Evolutionary conservation across 1,140 invertebrate species (phyloP).

Genomic region (Sarcophaga bullata): DNA sequence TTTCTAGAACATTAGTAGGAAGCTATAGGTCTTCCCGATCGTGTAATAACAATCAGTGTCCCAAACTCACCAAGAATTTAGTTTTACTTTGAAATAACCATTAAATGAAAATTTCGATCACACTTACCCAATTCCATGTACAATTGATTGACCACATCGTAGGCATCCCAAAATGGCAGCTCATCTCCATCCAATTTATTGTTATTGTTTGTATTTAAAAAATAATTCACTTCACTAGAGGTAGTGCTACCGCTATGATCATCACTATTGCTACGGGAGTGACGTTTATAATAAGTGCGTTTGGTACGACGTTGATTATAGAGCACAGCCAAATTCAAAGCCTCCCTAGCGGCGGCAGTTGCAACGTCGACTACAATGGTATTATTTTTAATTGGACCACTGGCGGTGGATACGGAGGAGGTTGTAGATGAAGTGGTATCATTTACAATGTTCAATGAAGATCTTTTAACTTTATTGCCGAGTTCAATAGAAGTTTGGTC

Average conservation of each 20-base stretch:
- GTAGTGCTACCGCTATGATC: constrained; percentile 49
- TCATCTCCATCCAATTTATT: constrained; percentile 53
- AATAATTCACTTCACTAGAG: constrained; percentile 48
- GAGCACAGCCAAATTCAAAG: constrained; percentile 57
- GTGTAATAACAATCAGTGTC: too few species aligned
- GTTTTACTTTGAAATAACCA: too few species aligned
- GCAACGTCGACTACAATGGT: constrained; percentile 27
- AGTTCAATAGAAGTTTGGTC: background rate
- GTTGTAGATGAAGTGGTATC: constrained; percentile 26
- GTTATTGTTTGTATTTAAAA: background rate
- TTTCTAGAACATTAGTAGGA: too few species aligned
- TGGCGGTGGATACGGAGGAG: background rate
- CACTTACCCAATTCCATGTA: constrained; percentile 83
- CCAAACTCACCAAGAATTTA: too few species aligned
- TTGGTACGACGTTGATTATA: constrained; percentile 62
- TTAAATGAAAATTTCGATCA: too few species aligned
- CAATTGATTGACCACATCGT: constrained; percentile 88
- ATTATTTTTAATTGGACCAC: background rate
- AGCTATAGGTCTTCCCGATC: too few species aligned
- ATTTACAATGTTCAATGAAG: constrained; percentile 42
- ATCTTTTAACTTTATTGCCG: constrained; percentile 42
- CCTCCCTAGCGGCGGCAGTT: constrained; percentile 44
- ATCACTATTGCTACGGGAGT: constrained; percentile 56
- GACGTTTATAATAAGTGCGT: constrained; percentile 52
- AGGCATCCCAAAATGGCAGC: constrained; percentile 85